Evolutionary conservation across 2,797 vertebrate species (phyloP), one percentile per base, ranked within the genome.

Genomic region (Phoeniculus purpureus): DNA sequence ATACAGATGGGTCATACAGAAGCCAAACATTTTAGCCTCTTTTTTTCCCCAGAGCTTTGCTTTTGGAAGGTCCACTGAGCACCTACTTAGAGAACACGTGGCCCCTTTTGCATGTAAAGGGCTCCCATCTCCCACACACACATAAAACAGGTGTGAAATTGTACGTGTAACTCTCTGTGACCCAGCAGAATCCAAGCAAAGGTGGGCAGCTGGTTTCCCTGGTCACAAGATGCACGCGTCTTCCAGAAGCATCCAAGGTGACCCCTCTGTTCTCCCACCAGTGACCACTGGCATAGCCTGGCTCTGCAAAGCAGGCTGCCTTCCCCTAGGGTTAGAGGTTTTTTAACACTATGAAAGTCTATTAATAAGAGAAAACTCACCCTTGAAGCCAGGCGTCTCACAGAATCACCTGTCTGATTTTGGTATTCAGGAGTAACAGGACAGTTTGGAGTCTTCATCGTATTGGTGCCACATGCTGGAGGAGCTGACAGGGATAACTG

Each of bases 351-450:
- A 7, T 10, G 34, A 48, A 17, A 25, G 31, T 5, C 22, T 10
- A 4, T 4, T 1, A 48, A 14, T 5, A 45, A 34, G 15, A 14
- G 85, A 7, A 56, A 40, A 40, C 32, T 81, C 98, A 99, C 99
- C 99, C 99, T 99, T 15, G 99, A 97, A 37, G 99, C 99, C 10
- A 99, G 98, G 34, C 97, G 97, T 93, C 98, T 99, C 89, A 99
- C 98, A 3, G 98, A 97, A 87, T 98, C 98, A 62, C 98, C 98
- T 65, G 96, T 89, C 1, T 96, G 96, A 23, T 96, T 97, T 80
- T 97, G 98, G 95, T 96, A 94, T 85, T 99, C 99, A 3, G 98
- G 97, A 91, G 97, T 84, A 47, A 97, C 97, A 14, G 98, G 95
- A 85, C 97, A 98, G 60, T 96, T 93, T 90, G 70, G 94, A 15